A percentile compares a stretch with the other conserved stretches of the same genome.
phyloP scores from a whole-genome alignment of 2,113 vertebrate genomes.

The Colius striatus region DNA sequence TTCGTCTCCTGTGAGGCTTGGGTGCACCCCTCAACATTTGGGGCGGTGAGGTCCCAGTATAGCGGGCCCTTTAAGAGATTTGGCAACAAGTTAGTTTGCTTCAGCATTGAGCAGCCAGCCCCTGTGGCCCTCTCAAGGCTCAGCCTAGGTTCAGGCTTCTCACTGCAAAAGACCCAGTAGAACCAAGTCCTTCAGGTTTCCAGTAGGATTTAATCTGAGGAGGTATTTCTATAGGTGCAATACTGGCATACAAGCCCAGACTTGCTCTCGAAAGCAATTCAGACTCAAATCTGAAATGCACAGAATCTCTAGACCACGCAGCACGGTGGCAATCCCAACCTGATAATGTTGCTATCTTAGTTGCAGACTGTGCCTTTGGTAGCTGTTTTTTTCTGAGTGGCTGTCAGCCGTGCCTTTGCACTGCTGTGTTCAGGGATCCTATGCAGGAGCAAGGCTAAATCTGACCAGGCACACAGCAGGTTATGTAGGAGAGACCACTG shows the following conservation, averaged over 20 bases:
- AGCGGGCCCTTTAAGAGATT: not conserved
- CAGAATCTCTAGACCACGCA: not conserved
- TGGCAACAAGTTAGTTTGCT: not conserved
- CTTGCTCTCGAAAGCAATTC: not conserved
- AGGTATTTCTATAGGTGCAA: not conserved
- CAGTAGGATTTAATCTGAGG: not conserved
- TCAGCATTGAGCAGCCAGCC: not conserved
- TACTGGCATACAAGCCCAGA: accelerated
- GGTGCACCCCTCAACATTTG: not conserved
- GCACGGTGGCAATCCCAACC: not conserved
- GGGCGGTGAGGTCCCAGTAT: accelerated
- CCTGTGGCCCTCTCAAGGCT: not conserved
- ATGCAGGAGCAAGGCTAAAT: not conserved
- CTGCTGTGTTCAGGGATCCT: not conserved
- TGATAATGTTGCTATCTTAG: not conserved
- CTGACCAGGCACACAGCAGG: not conserved
- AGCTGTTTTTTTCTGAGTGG: not conserved
- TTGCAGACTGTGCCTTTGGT: not conserved
- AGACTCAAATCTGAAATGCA: not conserved
- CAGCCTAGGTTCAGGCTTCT: not conserved
- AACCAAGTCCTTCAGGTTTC: not conserved
- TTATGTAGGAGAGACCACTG: accelerated
- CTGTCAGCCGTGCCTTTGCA: not conserved
- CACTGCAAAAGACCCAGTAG: not conserved
- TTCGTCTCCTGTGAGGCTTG: not conserved